phyloP scores from a whole-genome alignment of 1,140 invertebrate species.

The Sinella curviseta region DNA sequence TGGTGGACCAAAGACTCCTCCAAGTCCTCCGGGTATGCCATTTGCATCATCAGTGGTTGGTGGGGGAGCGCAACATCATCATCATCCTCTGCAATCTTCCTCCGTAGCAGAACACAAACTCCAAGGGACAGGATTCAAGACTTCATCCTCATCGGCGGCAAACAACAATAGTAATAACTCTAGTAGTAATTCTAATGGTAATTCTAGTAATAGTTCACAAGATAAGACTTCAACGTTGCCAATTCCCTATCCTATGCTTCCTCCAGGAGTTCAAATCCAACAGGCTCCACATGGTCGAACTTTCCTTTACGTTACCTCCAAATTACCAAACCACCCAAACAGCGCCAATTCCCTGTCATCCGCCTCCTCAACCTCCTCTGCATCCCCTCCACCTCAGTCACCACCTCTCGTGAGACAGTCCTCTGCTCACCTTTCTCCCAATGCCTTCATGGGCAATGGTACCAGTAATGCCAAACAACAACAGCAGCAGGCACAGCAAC shows the following conservation, averaged over 20 bases:
- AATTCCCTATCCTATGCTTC: conserved; percentile 49
- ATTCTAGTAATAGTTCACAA: conserved; percentile 2
- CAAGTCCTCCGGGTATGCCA: conserved; percentile 6
- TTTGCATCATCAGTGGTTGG: background rate
- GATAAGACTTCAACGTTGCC: background rate
- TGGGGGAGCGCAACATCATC: background rate
- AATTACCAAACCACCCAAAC: conserved; percentile 41
- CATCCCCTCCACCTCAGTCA: background rate
- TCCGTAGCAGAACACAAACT: background rate
- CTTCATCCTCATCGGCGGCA: conserved; percentile 7
- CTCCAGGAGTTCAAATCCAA: conserved; percentile 47
- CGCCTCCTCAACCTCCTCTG: background rate
- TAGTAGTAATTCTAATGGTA: conserved; percentile 25
- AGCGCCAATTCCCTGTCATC: background rate
- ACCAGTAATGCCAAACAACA: background rate
- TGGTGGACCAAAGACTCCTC: conserved; percentile 35
- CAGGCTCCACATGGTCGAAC: conserved; percentile 48
- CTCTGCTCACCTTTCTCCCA: conserved; percentile 15
- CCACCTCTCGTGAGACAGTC: background rate
- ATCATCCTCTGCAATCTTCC: background rate
- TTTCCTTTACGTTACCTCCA: conserved; percentile 48
- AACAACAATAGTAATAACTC: background rate
- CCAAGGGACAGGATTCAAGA: background rate
- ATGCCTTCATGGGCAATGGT: background rate
- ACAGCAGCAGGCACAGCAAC: background rate